Conservation (phyloP, 64 coral and sea anemone genomes). For the Pocillopora damicornis region DNA sequence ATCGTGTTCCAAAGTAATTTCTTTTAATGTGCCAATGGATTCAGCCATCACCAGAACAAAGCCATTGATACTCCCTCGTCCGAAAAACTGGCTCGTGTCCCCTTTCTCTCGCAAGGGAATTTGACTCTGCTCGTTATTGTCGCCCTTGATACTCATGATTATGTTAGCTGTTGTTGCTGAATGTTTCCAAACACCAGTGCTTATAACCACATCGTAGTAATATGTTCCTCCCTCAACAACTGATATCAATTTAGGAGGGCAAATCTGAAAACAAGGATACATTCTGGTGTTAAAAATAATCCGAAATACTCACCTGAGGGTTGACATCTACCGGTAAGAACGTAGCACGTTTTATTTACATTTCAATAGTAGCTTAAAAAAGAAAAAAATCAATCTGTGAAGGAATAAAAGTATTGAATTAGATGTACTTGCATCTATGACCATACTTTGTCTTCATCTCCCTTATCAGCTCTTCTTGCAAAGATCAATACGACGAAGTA, state of each 20-base stretch:
- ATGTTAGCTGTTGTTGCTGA: conserved; percentile 43
- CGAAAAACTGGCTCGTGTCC: conserved; percentile 16
- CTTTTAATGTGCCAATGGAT: conserved; percentile 30
- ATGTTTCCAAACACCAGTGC: conserved; percentile 45
- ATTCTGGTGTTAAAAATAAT: too few species aligned
- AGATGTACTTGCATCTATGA: background rate
- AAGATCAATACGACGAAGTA: conserved; percentile 25
- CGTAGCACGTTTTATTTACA: too few species aligned
- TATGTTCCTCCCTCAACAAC: conserved; percentile 12
- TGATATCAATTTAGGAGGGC: background rate
- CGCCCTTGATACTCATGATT: conserved; percentile 18
- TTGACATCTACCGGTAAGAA: background rate
- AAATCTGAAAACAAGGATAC: background rate
- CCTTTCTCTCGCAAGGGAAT: conserved; percentile 14
- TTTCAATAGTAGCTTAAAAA: too few species aligned
- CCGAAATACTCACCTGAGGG: background rate
- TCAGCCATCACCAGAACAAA: conserved; percentile 34
- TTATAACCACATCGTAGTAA: conserved; percentile 40
- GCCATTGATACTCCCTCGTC: conserved; percentile 42
- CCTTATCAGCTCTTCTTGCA: conserved; percentile 43
- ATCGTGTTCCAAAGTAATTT: conserved; percentile 56
- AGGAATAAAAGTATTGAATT: background rate
- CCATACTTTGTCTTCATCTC: conserved; percentile 24
- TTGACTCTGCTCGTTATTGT: conserved; percentile 7
- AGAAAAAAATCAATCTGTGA: too few species aligned